Percentiles rank a stretch among this genome's conserved stretches.
phyloP scores from a whole-genome alignment of 2,113 vertebrate genomes.

The Gadus macrocephalus region DNA sequence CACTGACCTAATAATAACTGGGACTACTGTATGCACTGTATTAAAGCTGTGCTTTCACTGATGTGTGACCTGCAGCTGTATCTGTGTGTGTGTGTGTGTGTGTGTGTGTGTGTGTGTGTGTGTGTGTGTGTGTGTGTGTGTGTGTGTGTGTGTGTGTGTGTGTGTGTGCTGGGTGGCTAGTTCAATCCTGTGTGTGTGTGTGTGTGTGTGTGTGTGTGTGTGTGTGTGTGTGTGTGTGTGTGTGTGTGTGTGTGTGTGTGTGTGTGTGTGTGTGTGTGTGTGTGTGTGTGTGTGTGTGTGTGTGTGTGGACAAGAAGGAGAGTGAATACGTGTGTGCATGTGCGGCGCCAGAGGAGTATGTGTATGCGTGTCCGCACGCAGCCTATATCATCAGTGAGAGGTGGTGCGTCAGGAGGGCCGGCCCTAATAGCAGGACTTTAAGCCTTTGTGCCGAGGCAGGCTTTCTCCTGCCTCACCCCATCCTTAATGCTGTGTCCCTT shows the following conservation, averaged over 20 bases:
- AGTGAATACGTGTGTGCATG: background rate
- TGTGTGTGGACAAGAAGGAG: background rate
- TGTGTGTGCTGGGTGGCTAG: background rate
- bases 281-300: background rate
- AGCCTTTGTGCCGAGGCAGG: constrained; percentile 41
- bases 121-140: background rate
- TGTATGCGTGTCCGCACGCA: background rate
- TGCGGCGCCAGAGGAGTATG: background rate
- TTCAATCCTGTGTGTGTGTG: background rate
- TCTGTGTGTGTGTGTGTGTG: background rate
- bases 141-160: background rate
- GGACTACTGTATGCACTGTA: too few species aligned
- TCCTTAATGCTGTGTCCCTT: constrained; percentile 59
- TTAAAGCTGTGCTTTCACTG: too few species aligned
- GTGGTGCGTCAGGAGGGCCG: constrained; percentile 3
- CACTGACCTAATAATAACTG: too few species aligned
- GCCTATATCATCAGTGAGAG: constrained; percentile 14
- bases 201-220: background rate
- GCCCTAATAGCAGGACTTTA: constrained; percentile 30
- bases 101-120: background rate
- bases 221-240: background rate
- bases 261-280: background rate
- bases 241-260: constrained; percentile 4
- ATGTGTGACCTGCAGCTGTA: background rate
- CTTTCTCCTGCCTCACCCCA: constrained; percentile 45